phyloP scores from a whole-genome alignment of 2,113 vertebrate species.

The Zosterops hypoxanthus region DNA sequence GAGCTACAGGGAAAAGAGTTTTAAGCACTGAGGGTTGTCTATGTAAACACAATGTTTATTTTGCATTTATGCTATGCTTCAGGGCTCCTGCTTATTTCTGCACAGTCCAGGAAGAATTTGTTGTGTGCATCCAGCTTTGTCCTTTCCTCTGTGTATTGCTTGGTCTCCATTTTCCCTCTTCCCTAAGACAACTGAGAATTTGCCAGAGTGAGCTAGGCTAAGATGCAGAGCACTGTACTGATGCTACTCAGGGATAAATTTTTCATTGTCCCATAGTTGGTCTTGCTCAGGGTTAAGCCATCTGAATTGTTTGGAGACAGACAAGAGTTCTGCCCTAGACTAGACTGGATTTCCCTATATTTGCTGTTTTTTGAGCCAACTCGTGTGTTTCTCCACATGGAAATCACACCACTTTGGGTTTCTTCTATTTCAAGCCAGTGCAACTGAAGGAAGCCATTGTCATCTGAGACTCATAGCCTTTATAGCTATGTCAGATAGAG shows the following conservation, averaged over 20 bases:
- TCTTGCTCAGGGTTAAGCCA: neutral
- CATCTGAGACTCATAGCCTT: constrained; percentile 12
- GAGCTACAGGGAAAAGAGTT: neutral
- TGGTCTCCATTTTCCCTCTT: neutral
- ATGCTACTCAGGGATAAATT: neutral
- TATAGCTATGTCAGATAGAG: neutral
- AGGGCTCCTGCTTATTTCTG: neutral
- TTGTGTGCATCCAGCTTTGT: neutral
- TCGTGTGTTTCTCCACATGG: neutral
- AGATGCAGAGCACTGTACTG: neutral
- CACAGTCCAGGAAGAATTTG: neutral
- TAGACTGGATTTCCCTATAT: neutral
- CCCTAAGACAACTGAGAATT: neutral
- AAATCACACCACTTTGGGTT: neutral
- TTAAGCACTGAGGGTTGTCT: neutral
- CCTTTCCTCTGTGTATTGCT: neutral
- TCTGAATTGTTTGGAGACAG: neutral
- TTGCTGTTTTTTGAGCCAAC: neutral
- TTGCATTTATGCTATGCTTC: neutral
- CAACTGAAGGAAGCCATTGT: neutral
- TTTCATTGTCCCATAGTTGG: neutral
- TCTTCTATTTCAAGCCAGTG: neutral
- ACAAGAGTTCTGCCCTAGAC: neutral
- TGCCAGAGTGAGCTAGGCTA: neutral
- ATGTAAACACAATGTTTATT: neutral